Conservation (phyloP, 2,113 vertebrate genomes). For the Erythrocercus mccallii region DNA sequence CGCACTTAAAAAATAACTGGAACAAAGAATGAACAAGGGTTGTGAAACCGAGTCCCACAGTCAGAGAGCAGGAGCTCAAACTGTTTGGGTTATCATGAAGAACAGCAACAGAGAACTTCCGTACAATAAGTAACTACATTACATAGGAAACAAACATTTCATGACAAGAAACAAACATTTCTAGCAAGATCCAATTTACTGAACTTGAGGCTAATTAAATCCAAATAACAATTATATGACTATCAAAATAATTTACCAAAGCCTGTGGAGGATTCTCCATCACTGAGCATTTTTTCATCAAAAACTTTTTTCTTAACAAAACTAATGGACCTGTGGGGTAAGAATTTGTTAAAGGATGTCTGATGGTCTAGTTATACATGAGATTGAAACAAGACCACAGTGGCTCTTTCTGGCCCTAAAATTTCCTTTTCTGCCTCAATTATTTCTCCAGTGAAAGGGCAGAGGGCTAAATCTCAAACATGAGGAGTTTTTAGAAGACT, state of each 20-base stretch:
- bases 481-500: neutral
- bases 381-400: neutral
- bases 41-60: neutral
- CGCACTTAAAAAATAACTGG: neutral
- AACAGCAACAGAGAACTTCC: neutral
- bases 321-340: neutral
- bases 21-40: neutral
- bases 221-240: constrained; percentile 15
- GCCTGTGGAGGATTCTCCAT: neutral
- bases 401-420: neutral
- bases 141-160: constrained; percentile 52
- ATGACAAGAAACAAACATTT: constrained; percentile 46
- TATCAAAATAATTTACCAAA: constrained; percentile 16
- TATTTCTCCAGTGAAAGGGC: neutral
- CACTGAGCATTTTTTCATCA: neutral
- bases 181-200: constrained; percentile 36
- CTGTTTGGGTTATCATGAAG: neutral
- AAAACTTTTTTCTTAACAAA: neutral
- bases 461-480: neutral
- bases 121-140: constrained; percentile 17
- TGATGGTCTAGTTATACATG: neutral
- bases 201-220: constrained; percentile 49
- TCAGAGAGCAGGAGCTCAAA: neutral
- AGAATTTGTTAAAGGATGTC: neutral
- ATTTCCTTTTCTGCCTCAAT: neutral